These are phyloP conservation scores for Ciconia stormi DNA, from an alignment of 2,113 vertebrate species.

Conservation along the genomic window DNA sequence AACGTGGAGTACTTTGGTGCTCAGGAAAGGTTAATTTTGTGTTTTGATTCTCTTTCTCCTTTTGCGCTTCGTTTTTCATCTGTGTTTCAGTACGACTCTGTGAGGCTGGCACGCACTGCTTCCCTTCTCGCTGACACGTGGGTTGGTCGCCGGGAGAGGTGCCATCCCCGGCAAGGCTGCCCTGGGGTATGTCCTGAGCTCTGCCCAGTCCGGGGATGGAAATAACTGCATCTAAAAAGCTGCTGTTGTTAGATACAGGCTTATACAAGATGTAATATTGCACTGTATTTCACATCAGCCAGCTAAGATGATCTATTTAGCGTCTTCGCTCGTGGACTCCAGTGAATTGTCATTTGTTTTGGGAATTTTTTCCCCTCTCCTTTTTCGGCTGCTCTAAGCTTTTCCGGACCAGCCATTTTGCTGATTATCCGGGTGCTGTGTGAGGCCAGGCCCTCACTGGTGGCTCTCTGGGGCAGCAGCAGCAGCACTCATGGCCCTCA, in stretches of 20 bases:
- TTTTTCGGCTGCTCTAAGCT: not conserved
- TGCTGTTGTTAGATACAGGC: not conserved
- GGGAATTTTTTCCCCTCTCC: not conserved
- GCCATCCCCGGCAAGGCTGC: accelerated
- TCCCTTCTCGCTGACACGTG: not conserved
- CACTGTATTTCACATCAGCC: not conserved
- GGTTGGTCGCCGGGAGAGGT: not conserved
- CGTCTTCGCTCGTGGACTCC: not conserved
- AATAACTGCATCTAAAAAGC: not conserved
- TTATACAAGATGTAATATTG: not conserved
- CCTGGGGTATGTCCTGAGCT: not conserved
- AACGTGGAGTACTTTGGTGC: not conserved
- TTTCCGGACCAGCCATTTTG: not conserved
- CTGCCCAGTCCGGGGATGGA: accelerated
- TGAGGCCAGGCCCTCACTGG: not conserved
- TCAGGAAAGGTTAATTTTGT: not conserved
- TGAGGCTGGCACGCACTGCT: not conserved
- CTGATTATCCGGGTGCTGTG: not conserved
- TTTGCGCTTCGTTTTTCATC: not conserved
- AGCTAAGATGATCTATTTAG: not conserved
- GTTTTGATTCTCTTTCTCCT: not conserved
- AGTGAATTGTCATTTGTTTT: not conserved
- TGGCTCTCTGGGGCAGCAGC: not conserved
- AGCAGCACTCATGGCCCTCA: accelerated
- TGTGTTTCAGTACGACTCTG: not conserved